Evolutionary conservation across 2,113 vertebrate species (phyloP).

Genomic region (Hemiscyllium ocellatum): DNA sequence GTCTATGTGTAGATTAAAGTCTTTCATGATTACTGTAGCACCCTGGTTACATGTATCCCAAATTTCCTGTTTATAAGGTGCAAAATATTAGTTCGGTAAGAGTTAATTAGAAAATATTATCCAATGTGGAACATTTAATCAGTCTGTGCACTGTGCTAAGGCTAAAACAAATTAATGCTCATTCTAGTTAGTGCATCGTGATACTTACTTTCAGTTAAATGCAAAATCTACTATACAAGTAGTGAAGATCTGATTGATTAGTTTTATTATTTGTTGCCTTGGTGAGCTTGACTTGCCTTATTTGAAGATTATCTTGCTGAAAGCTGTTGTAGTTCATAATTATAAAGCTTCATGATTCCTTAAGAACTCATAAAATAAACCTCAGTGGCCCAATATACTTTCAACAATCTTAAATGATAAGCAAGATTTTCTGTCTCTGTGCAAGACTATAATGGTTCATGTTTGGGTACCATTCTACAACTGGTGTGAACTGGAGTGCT

Average conservation of each 20-base stretch:
- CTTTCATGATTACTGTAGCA: too few species aligned
- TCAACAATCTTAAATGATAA: background rate
- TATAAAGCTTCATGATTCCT: background rate
- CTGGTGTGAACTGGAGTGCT: background rate
- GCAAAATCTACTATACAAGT: background rate
- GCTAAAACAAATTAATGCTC: background rate
- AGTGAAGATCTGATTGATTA: background rate
- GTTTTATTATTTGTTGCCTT: background rate
- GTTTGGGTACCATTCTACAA: background rate
- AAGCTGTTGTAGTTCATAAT: background rate
- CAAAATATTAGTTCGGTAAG: background rate
- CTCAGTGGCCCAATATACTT: background rate
- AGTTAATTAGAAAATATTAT: background rate
- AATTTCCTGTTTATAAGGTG: too few species aligned
- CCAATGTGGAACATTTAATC: background rate
- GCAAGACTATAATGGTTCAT: background rate
- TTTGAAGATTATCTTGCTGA: slow-evolving; percentile 1
- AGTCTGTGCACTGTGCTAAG: background rate
- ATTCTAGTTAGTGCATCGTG: background rate
- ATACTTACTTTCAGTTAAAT: background rate
- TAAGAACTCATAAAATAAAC: background rate
- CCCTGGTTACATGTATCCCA: too few species aligned
- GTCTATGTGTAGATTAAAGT: too few species aligned
- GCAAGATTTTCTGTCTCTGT: background rate
- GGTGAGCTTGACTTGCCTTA: background rate